Evolutionary conservation across 2,888 invertebrate genomes (phyloP), one percentile per base, ranked within the genome.

Genomic region (Syrphus vitripennis): DNA sequence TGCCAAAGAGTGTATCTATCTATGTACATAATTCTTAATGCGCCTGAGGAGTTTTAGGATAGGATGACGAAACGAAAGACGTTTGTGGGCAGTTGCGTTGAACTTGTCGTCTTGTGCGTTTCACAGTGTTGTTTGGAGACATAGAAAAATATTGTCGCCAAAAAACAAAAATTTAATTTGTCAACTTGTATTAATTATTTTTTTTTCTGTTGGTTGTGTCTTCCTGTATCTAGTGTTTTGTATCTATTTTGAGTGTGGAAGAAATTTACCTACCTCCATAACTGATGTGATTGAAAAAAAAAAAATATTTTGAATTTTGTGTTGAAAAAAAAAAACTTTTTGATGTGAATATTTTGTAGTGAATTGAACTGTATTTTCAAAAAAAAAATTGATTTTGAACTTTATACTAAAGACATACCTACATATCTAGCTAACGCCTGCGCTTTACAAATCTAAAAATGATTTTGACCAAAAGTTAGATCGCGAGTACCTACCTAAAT

Each of bases 31-130:
- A n/a, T 72, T 55, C 34, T 74, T 65, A 69, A 37, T 78, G 77
- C 81, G 86, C 86, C 86, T 59, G 86, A 86, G 86, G 87, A 79
- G 83, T 79, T 83, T 87, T 87, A 57, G 83, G 79, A 83, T 87
- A 87, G 83, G 87, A 81, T 86, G 86, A 87, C 83, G 83, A 87
- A 87, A 80, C 81, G 83, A 57, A 59, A 87, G 87, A 87, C 87
- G 83, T 89, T 91, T 90, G 90, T 90, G 90, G 90, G 90, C 91
- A 91, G 90, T 91, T 91, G 90, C 90, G 90, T 90, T 90, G 90
- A 90, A 91, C 90, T 91, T 91, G 91, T 91, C 91, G 91, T 90
- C 90, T 91, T 90, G 90, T 90, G 90, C 90, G 90, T 91, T 89
- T 89, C 88, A 76, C 12, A 40, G 59, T 67, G 48, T 70, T 65